phyloP scores from a whole-genome alignment of 1,140 invertebrate species.

The Drosophila rhopaloa region DNA sequence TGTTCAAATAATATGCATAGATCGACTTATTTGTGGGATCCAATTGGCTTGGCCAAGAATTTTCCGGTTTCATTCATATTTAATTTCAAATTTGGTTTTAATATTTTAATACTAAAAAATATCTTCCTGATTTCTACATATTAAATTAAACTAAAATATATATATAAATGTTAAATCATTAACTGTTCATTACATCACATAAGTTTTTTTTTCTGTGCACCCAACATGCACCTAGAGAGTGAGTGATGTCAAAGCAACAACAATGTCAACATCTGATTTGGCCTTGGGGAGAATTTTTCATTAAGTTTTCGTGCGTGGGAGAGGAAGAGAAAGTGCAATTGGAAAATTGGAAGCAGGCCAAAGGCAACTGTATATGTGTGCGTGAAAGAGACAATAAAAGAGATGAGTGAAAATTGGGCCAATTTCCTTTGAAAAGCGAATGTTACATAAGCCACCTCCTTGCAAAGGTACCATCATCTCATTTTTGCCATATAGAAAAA shows the following conservation, averaged over 20 bases:
- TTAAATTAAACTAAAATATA: no score
- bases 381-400: constrained; percentile 11
- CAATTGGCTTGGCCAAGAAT: no score
- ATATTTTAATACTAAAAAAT: no score
- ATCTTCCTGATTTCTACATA: no score
- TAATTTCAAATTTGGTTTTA: no score
- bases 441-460: constrained; percentile 63
- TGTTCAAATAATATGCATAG: no score
- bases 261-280: constrained; percentile 54
- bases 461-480: constrained; percentile 9
- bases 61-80: no score
- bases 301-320: constrained; percentile 22
- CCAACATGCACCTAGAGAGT: constrained; percentile 2
- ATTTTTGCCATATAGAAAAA: constrained; percentile 2
- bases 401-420: constrained; percentile 44
- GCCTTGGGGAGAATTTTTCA: constrained; percentile 42
- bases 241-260: constrained; percentile 51
- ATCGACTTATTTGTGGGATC: no score
- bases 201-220: neutral
- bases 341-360: constrained; percentile 71
- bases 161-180: no score
- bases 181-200: neutral
- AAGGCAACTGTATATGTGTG: constrained; percentile 20
- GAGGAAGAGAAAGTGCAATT: constrained; percentile 60
- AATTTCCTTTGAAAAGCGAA: constrained; percentile 25